phyloP scores from a whole-genome alignment of 1,140 invertebrate species.

The Phocides pigmalion region DNA sequence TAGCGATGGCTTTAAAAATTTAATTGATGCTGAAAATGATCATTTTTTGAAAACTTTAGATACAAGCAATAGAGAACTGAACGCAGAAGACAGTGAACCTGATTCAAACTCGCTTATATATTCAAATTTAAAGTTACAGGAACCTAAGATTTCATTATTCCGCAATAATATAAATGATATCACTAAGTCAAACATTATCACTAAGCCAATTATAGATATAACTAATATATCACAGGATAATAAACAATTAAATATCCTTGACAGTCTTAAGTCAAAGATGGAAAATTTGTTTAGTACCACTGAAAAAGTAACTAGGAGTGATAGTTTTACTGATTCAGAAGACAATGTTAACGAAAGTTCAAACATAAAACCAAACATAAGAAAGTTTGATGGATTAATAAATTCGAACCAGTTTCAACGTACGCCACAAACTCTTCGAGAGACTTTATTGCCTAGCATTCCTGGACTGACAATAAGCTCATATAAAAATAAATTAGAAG shows the following conservation, averaged over 20 bases:
- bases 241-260: constrained; percentile 30
- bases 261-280: constrained; percentile 39
- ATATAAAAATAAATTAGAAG: constrained; percentile 47
- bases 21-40: not conserved
- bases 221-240: constrained; percentile 15
- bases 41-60: not conserved
- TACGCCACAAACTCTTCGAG: constrained; percentile 21
- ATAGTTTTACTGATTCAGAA: not conserved
- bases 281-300: constrained; percentile 38
- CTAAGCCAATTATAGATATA: not conserved
- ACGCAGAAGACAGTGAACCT: constrained; percentile 45
- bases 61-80: constrained; percentile 40
- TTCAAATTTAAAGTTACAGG: constrained; percentile 13
- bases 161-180: not conserved
- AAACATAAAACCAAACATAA: constrained; percentile 22
- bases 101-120: constrained; percentile 28
- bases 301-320: not conserved
- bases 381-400: constrained; percentile 32
- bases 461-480: constrained; percentile 43
- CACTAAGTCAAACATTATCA: too few species aligned
- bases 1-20: too few species aligned
- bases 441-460: constrained; percentile 2
- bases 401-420: constrained; percentile 46
- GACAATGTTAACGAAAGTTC: constrained; percentile 27
- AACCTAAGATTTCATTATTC: constrained; percentile 27